Conservation (phyloP, 2,888 invertebrate genomes). For the Strigamia maritima region DNA sequence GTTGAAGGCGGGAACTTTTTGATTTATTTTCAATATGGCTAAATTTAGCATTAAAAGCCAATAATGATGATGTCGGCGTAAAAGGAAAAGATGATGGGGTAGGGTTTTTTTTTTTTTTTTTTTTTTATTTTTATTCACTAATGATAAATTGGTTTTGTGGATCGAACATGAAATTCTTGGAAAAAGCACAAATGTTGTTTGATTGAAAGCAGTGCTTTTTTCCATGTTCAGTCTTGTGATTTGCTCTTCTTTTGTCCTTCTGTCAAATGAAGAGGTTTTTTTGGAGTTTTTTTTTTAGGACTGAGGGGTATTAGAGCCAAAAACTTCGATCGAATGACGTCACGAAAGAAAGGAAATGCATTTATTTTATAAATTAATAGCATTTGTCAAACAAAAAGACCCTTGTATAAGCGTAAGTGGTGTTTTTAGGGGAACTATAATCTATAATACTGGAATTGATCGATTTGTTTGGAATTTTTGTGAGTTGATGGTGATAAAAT, state of each 20-base stretch:
- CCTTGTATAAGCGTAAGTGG: too few relatives aligned
- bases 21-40: conserved; percentile 18
- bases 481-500: too few relatives aligned
- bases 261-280: neutral
- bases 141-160: conserved; percentile 22
- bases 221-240: neutral
- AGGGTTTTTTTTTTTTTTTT: neutral
- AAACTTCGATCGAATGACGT: neutral
- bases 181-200: conserved; percentile 2
- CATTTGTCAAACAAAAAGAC: too few relatives aligned
- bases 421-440: too few relatives aligned
- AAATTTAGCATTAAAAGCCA: conserved; percentile 28
- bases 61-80: conserved; percentile 8
- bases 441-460: too few relatives aligned
- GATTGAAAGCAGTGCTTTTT: conserved; percentile 3
- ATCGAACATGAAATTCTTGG: conserved; percentile 12
- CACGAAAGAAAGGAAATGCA: too few relatives aligned
- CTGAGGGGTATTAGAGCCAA: neutral
- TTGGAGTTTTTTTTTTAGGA: too few relatives aligned
- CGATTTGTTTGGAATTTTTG: too few relatives aligned
- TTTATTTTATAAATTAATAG: too few relatives aligned
- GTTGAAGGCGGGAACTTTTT: neutral
- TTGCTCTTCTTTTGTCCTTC: neutral
- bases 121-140: neutral
- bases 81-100: neutral